phyloP scores from a whole-genome alignment of 2,888 invertebrate species.

The Ceramica pisi region DNA sequence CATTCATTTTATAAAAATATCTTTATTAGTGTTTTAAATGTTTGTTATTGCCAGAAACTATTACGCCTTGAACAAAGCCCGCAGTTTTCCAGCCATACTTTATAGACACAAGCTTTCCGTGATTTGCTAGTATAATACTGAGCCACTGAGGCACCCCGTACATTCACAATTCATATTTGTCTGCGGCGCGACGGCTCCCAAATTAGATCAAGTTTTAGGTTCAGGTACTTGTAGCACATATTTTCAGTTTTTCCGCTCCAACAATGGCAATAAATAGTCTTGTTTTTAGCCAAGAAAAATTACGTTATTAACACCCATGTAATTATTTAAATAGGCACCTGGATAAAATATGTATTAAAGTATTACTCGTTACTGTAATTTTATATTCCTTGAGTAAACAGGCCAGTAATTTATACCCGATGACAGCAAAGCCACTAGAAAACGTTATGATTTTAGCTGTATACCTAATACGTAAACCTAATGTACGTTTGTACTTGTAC shows the following conservation, averaged over 20 bases:
- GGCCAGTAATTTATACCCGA: neutral
- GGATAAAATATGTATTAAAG: slow-evolving; percentile 35
- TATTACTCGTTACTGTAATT: slow-evolving; percentile 17
- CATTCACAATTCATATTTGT: slow-evolving; percentile 59
- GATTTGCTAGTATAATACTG: slow-evolving; percentile 7
- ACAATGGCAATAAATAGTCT: slow-evolving; percentile 47
- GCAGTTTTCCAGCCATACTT: slow-evolving; percentile 2
- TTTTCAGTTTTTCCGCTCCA: slow-evolving; percentile 38
- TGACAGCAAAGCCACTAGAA: neutral
- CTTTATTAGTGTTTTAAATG: too few species aligned
- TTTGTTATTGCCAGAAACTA: neutral
- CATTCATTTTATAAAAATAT: too few species aligned
- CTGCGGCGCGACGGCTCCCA: slow-evolving; percentile 35
- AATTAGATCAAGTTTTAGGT: slow-evolving; percentile 59
- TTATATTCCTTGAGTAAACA: slow-evolving; percentile 25
- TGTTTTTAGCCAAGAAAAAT: slow-evolving; percentile 50
- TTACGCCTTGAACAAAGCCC: neutral
- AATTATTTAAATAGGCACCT: slow-evolving; percentile 53
- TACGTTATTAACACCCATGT: slow-evolving; percentile 36
- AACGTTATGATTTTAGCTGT: neutral
- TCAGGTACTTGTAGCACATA: slow-evolving; percentile 46
- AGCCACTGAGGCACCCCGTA: neutral
- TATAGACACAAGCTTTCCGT: slow-evolving; percentile 12
- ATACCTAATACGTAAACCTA: too few species aligned
- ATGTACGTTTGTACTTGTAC: too few species aligned